Conservation (phyloP, 2,888 invertebrate genomes). For the Dynastes maya region DNA sequence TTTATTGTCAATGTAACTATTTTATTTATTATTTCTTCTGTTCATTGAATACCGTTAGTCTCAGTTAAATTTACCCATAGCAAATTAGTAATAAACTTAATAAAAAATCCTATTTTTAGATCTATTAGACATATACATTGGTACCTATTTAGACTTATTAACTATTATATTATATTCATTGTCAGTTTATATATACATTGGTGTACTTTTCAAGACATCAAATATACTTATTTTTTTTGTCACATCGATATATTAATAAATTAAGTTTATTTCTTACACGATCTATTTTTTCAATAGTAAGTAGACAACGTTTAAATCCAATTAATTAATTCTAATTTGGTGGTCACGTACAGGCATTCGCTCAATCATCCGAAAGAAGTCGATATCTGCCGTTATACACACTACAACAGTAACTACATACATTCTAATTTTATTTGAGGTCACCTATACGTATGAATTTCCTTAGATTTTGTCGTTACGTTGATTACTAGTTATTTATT, state of each 20-base stretch:
- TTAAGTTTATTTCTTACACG: background rate
- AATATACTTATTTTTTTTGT: conserved; percentile 31
- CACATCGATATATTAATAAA: conserved; percentile 20
- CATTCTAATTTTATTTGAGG: too few species aligned
- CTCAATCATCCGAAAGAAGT: background rate
- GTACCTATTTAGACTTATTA: conserved; percentile 9
- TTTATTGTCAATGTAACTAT: conserved; percentile 33
- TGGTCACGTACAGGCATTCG: background rate
- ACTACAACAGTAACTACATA: background rate
- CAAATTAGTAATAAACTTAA: conserved; percentile 40
- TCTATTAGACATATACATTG: conserved; percentile 39
- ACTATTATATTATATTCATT: conserved; percentile 32
- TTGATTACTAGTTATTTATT: background rate
- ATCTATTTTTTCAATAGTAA: background rate
- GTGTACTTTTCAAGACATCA: conserved; percentile 47
- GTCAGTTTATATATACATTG: conserved; percentile 44
- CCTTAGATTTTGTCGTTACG: background rate
- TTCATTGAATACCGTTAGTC: background rate
- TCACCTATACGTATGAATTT: too few species aligned
- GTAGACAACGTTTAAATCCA: background rate
- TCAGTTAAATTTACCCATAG: conserved; percentile 48
- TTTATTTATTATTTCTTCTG: too few species aligned
- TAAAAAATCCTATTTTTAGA: background rate
- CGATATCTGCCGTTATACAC: background rate
- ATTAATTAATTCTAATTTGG: background rate